Conservation (phyloP, 53 echinoderm and acorn worm genomes). For the Paelopatides confundens region DNA sequence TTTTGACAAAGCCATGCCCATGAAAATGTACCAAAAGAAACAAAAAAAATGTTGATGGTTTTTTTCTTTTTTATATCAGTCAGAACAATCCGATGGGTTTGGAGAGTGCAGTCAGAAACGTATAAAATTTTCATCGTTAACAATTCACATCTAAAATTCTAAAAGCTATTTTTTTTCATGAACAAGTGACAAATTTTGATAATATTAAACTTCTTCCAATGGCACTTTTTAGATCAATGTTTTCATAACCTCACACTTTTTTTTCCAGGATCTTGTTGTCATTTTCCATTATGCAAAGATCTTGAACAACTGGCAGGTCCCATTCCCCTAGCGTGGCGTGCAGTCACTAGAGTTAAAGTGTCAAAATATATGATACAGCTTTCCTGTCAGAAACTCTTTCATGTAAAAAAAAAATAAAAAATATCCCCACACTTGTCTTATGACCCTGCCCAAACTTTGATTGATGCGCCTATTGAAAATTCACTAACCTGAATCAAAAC, state of each 20-base stretch:
- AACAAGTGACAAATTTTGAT: not conserved
- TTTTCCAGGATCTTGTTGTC: constrained; percentile 9
- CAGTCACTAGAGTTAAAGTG: constrained; percentile 23
- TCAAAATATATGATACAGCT: constrained; percentile 21
- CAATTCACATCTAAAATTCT: not conserved
- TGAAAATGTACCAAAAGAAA: too few relatives aligned
- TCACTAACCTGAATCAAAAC: constrained; percentile 4
- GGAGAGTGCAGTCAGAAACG: not conserved
- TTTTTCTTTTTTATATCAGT: not conserved
- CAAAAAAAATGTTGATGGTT: too few relatives aligned
- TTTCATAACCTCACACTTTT: constrained; percentile 37
- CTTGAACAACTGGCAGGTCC: constrained; percentile 8
- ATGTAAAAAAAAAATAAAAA: too few relatives aligned
- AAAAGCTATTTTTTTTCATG: not conserved
- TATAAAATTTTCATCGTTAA: not conserved
- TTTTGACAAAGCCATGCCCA: too few relatives aligned
- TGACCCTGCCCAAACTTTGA: constrained; percentile 28
- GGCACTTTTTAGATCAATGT: constrained; percentile 15
- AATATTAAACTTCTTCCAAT: not conserved
- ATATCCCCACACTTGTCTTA: not conserved
- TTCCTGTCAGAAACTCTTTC: constrained; percentile 21
- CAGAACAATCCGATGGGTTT: not conserved
- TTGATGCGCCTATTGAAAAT: constrained; percentile 34
- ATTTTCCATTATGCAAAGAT: constrained; percentile 36
- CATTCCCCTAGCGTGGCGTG: constrained; percentile 32